These are phyloP conservation scores for Callaeas wilsoni DNA, from an alignment of 2,113 vertebrate genomes.

Conservation along the genomic window DNA sequence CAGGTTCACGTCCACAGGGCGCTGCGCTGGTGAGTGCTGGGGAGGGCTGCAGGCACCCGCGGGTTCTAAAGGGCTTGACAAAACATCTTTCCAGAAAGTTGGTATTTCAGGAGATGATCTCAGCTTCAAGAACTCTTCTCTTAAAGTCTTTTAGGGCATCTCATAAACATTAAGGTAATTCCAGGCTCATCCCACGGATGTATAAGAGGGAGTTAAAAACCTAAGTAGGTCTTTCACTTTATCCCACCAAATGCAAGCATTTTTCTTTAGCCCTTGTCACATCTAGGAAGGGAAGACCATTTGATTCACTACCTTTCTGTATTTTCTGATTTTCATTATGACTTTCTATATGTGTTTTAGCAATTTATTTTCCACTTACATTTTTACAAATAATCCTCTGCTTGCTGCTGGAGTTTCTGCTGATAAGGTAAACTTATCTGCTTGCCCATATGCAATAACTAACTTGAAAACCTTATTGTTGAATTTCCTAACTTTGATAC, in stretches of 20 bases:
- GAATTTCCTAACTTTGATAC: not conserved
- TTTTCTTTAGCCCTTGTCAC: not conserved
- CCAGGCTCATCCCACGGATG: not conserved
- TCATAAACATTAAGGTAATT: not conserved
- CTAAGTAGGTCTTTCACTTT: not conserved
- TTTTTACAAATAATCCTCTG: not conserved
- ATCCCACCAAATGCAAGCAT: not conserved
- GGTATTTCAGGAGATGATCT: not conserved
- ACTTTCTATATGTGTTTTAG: not conserved
- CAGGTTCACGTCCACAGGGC: conserved; percentile 87
- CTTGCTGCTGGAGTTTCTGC: not conserved
- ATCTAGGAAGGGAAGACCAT: not conserved
- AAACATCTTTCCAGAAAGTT: not conserved
- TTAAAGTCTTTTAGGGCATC: not conserved
- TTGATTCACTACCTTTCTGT: not conserved
- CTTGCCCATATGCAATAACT: not conserved
- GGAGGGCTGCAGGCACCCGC: not conserved
- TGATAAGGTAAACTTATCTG: not conserved
- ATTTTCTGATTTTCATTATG: not conserved
- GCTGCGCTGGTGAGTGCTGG: conserved; percentile 81
- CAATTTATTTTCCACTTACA: not conserved
- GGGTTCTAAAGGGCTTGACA: not conserved
- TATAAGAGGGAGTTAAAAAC: not conserved
- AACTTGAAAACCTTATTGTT: not conserved
- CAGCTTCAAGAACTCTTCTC: not conserved